phyloP scores from a whole-genome alignment of 2,797 vertebrate genomes.

The Huso huso region DNA sequence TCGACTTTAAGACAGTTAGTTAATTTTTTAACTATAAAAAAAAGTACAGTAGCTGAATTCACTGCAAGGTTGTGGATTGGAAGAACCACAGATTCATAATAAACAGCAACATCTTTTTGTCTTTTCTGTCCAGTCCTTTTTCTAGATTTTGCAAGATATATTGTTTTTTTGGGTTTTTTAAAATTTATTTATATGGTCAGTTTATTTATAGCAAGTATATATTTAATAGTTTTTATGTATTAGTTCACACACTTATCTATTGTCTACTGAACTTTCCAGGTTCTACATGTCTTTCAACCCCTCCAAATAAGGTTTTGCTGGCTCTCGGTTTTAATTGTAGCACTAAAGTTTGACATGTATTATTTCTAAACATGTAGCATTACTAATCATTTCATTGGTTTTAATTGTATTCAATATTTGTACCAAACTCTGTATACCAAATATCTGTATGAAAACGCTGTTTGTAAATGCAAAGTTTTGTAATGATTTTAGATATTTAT shows the following conservation, averaged over 20 bases:
- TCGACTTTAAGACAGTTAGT: no score
- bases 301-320: constrained; percentile 12
- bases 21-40: no score
- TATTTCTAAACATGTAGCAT: constrained; percentile 7
- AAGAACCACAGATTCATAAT: no score
- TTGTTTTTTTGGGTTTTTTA: not conserved
- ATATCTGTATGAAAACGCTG: not conserved
- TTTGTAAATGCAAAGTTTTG: constrained; percentile 15
- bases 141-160: no score
- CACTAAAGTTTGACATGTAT: not conserved
- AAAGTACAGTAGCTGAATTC: no score
- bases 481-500: constrained; percentile 14
- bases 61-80: no score
- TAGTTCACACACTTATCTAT: no score
- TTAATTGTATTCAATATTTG: constrained; percentile 16
- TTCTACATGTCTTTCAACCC: not conserved
- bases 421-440: not conserved
- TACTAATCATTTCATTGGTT: constrained; percentile 21
- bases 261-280: no score
- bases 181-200: not conserved
- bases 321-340: constrained; percentile 18
- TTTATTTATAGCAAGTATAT: no score
- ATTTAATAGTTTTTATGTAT: no score
- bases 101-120: no score
- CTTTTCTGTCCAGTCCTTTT: no score